Evolutionary conservation across 2,113 vertebrate genomes (phyloP), one percentile per base, ranked within the genome.

Genomic region (Elachura formosa): DNA sequence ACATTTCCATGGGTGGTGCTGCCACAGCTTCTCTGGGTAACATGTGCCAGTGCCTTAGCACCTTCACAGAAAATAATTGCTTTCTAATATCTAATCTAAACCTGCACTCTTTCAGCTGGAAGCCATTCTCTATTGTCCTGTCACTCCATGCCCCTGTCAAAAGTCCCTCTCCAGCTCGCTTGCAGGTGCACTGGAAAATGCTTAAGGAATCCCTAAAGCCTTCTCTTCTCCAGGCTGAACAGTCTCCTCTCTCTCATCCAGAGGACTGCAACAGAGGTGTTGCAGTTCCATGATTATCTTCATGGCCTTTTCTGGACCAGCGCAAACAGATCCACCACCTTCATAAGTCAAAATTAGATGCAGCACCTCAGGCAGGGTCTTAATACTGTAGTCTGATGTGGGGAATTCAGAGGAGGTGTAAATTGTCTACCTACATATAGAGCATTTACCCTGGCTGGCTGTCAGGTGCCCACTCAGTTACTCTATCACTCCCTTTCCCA

Each of bases 281-380:
- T 75, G 16, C n/a, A 40, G 25, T 6, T 21, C 43, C 15, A n/a
- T 22, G 7, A 34, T 12, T n/a, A 54, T 67, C 38, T 38, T 87
- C 21, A 25, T 31, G 20, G 24, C 29, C 24, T 52, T 52, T 38
- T 74, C 16, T 8, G 14, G 17, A 61, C 6, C 20, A 5, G 7
- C 38, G 75, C 40, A 19, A n/a, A 58, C 7, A 58, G 33, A 9
- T 51, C 26, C n/a, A 54, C 0, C 0, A 23, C 11, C 20, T 52
- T 45, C 0, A 0, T 40, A 31, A 15, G 38, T 22, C 26, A 24
- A 24, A 59, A 29, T 0, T 26, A n/a, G 16, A 46, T 29, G 11
- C 16, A 54, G 46, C 34, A 34, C 38, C 40, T n/a, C 24, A 67
- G 54, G 10, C 10, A n/a, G 33, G 5, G 8, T 46, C 26, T 61